Base-by-base conservation (phyloP, 2,797 vertebrate genomes). In the Menidia menidia region DNA sequence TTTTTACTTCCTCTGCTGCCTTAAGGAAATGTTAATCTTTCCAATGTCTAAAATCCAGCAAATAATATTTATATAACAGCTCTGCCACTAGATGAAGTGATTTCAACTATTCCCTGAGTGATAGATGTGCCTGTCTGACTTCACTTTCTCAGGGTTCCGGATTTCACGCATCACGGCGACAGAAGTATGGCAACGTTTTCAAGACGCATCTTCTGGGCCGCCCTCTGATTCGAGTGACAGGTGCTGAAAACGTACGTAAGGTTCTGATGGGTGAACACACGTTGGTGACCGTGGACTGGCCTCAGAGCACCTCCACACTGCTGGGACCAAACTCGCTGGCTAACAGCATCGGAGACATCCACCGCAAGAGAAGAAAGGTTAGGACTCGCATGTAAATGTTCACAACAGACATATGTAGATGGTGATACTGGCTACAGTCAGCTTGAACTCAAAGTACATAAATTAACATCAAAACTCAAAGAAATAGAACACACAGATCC, bases 321-420 rank as follows among this genome's bases (percentile, higher is more conserved):
- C 94, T 98, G 61, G 97, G 97, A 0, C 96, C 97, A 65, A 97
- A 98, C 93, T 97, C 96, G 0, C 94, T 98, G 77, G 95, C 96
- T 91, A 98, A 98, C 92, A 98, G 96, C 90, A 97, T 97, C 51
- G 97, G 97, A 15, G 97, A 98, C 92, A 96, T 98, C 87, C 97
- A 98, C 88, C 95, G 97, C 55, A 96, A 96, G 92, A 96, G 95
- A 89, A 94, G 97, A 73, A 98, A 98, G 97, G 97, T 98, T 78
- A 83, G 93, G 3, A 64, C 0, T 1, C 3, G 4, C 33, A 7
- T 39, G 35, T 39, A 9, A n/a, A 19, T 11, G 19, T 9, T 11
- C 0, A 11, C 63, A 54, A 33, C 14, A 2, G 2, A 31, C 14
- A 52, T 6, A 13, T 14, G 31, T 55, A 39, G 35, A 7, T 5